A percentile compares a stretch with the other conserved stretches of the same genome.
These are phyloP conservation scores for Hydrozoanthus gracilis DNA, from an alignment of 92 coral and sea anemone genomes.

Conservation along the genomic window DNA sequence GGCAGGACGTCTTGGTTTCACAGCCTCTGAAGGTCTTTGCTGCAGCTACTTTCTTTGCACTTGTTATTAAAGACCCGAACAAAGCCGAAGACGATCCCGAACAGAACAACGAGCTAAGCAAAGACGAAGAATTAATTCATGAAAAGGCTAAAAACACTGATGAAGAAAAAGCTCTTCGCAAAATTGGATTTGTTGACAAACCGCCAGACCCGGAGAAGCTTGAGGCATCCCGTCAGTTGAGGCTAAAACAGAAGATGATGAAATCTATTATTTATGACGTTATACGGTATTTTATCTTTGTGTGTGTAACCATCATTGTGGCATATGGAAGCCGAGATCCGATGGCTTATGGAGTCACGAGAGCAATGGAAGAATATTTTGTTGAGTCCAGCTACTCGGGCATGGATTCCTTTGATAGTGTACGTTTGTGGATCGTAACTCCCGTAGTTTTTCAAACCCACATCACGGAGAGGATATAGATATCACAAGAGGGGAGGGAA, in stretches of 20 bases:
- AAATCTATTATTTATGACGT: conserved; percentile 84
- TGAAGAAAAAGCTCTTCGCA: conserved; percentile 75
- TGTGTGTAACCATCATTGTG: conserved; percentile 73
- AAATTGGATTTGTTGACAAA: conserved; percentile 84
- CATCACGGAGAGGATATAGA: no score
- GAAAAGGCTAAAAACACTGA: conserved; percentile 65
- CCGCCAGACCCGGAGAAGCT: conserved; percentile 93
- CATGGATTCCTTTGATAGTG: conserved; percentile 62
- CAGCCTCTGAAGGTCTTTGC: conserved; percentile 98
- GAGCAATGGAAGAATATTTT: conserved; percentile 76
- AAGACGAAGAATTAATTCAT: conserved; percentile 88
- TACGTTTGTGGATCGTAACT: conserved; percentile 26
- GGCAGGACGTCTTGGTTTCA: conserved; percentile 97
- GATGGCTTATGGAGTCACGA: conserved; percentile 84
- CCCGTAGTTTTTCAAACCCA: not conserved
- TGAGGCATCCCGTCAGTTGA: conserved; percentile 79
- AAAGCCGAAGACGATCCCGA: conserved; percentile 92
- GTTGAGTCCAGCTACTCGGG: conserved; percentile 73
- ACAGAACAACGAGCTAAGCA: conserved; percentile 76
- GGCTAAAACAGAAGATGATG: conserved; percentile 88
- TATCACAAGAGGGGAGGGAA: no score
- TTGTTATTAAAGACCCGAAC: conserved; percentile 95
- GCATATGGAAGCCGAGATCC: conserved; percentile 96
- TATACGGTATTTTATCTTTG: conserved; percentile 81
- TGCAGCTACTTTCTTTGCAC: conserved; percentile 95